These are phyloP conservation scores for Hedychridium roseum DNA, from an alignment of 2,888 invertebrate species.

Conservation along the genomic window DNA sequence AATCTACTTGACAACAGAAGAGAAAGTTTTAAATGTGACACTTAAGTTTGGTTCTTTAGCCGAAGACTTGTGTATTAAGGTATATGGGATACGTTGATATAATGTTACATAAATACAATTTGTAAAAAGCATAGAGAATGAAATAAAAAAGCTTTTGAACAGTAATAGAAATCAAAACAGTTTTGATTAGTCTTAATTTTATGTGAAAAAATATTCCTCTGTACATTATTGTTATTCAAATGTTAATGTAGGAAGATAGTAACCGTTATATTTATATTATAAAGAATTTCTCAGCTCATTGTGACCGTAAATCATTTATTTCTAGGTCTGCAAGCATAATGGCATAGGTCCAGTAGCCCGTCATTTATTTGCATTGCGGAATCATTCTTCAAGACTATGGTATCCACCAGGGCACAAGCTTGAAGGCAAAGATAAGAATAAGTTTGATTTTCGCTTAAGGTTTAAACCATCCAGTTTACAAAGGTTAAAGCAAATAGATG, in stretches of 20 bases:
- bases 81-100: conserved; percentile 23
- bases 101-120: not conserved
- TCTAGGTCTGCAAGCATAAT: conserved; percentile 73
- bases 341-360: conserved; percentile 80
- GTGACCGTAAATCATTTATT: conserved; percentile 7
- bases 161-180: not conserved
- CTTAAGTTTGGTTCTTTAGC: conserved; percentile 44
- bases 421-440: conserved; percentile 63
- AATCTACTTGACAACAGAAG: conserved; percentile 48
- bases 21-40: conserved; percentile 47
- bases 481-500: conserved; percentile 74
- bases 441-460: conserved; percentile 80
- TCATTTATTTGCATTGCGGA: conserved; percentile 79
- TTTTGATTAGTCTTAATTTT: not conserved
- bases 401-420: conserved; percentile 72
- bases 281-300: conserved; percentile 1
- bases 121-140: not conserved
- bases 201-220: not conserved
- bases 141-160: not conserved
- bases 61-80: conserved; percentile 59
- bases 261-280: conserved; percentile 4
- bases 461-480: conserved; percentile 77
- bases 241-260: not conserved
- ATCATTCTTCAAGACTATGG: conserved; percentile 73
- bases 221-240: not conserved